Conservation (phyloP, 2,797 vertebrate genomes). For the Sphenopsis melanotis region DNA sequence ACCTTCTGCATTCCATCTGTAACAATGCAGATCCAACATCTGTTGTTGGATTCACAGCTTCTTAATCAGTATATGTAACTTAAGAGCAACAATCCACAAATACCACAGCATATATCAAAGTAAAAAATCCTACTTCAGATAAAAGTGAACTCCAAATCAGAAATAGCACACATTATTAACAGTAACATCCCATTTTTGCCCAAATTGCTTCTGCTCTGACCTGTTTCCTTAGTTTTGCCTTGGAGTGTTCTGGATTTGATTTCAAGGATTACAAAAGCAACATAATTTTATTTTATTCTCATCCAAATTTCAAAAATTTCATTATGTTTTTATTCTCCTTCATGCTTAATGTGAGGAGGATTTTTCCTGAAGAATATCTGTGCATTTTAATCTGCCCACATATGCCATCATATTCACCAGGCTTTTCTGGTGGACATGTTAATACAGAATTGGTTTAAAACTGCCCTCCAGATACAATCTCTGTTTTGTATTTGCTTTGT, state of each 20-base stretch:
- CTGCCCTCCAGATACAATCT: background rate
- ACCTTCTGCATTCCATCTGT: background rate
- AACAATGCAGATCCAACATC: background rate
- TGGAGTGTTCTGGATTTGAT: background rate
- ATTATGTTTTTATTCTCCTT: background rate
- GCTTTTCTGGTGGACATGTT: background rate
- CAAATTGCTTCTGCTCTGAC: background rate
- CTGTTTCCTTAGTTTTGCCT: background rate
- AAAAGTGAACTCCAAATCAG: background rate
- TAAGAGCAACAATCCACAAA: background rate
- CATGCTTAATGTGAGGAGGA: background rate
- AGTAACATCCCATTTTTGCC: background rate
- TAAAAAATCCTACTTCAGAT: background rate
- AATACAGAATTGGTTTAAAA: background rate
- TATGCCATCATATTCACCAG: background rate
- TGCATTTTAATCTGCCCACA: background rate
- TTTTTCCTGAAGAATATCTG: background rate
- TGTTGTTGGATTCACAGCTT: background rate
- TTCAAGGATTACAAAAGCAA: background rate
- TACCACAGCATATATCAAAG: background rate
- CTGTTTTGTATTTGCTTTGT: background rate
- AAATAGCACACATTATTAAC: background rate
- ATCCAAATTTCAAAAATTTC: background rate
- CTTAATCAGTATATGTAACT: background rate
- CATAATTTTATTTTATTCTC: background rate